These are phyloP conservation scores for Philypnodon macrostomus DNA, from an alignment of 2,797 vertebrate genomes.

Conservation along the genomic window DNA sequence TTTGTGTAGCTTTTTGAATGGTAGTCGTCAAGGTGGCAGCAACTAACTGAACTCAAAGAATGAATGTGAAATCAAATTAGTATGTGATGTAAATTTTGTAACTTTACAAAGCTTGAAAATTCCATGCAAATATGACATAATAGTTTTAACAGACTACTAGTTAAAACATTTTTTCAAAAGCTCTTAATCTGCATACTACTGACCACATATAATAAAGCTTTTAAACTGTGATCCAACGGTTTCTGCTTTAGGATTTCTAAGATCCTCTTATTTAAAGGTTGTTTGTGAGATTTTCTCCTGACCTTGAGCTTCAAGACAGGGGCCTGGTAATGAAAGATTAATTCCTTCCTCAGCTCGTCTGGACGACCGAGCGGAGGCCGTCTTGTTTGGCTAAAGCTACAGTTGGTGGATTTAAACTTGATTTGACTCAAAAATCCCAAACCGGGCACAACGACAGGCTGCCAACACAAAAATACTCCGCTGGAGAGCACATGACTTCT, in stretches of 20 bases:
- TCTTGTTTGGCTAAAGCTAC: constrained; percentile 19
- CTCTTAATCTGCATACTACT: no score
- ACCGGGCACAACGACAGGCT: constrained; percentile 40
- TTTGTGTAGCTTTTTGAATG: no score
- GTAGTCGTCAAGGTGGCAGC: no score
- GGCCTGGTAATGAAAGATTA: constrained; percentile 34
- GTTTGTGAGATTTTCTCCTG: constrained; percentile 24
- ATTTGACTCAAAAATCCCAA: constrained; percentile 38
- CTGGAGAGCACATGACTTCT: constrained; percentile 20
- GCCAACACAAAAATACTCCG: constrained; percentile 11
- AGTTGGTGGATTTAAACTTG: constrained; percentile 13
- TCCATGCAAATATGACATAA: no score
- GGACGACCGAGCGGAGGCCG: constrained; percentile 6
- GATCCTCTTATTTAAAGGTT: constrained; percentile 34
- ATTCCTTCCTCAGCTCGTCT: constrained; percentile 18
- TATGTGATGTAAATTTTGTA: no score
- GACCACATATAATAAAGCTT: constrained; percentile 6
- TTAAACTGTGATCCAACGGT: constrained; percentile 8
- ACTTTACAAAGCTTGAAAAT: no score
- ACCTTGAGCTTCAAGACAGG: constrained; percentile 17
- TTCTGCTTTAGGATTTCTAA: constrained; percentile 17
- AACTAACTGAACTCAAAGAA: no score
- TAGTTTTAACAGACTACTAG: no score
- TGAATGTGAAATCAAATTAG: no score
- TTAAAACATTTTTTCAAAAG: no score